Conservation (phyloP, 2,888 invertebrate genomes). For the Thelaira solivaga region DNA sequence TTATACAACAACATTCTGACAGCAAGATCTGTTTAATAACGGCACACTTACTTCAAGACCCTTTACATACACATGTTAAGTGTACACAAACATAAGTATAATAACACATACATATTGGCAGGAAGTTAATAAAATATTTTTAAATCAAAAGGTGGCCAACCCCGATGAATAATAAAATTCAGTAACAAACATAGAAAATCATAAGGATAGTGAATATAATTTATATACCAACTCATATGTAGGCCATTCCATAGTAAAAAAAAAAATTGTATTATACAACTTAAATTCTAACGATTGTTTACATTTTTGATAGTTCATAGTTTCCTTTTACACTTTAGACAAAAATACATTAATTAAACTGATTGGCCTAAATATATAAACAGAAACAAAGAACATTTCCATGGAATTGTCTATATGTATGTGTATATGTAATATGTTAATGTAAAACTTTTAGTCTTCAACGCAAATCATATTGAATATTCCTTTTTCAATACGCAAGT, state of each 20-base stretch:
- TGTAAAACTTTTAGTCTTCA: conserved; percentile 34
- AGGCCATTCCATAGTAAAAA: too few species aligned
- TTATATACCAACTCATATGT: background rate
- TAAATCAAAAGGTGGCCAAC: conserved; percentile 32
- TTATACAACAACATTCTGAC: background rate
- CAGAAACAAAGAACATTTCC: too few species aligned
- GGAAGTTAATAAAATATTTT: conserved; percentile 23
- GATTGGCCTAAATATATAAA: too few species aligned
- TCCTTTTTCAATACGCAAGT: background rate
- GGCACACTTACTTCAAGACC: background rate
- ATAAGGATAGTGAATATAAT: background rate
- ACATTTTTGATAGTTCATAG: too few species aligned
- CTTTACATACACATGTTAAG: background rate
- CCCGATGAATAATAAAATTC: conserved; percentile 24
- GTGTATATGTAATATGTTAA: background rate
- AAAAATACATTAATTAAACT: too few species aligned
- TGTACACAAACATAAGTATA: background rate
- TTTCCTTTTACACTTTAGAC: too few species aligned
- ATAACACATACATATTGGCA: background rate
- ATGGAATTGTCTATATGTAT: too few species aligned
- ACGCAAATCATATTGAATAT: conserved; percentile 21
- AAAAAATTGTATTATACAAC: too few species aligned
- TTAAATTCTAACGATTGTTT: too few species aligned
- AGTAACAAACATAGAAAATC: conserved; percentile 4
- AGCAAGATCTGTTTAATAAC: background rate